These are phyloP conservation scores for Sarcophaga variegata DNA, from an alignment of 2,888 invertebrate genomes.

Conservation along the genomic window DNA sequence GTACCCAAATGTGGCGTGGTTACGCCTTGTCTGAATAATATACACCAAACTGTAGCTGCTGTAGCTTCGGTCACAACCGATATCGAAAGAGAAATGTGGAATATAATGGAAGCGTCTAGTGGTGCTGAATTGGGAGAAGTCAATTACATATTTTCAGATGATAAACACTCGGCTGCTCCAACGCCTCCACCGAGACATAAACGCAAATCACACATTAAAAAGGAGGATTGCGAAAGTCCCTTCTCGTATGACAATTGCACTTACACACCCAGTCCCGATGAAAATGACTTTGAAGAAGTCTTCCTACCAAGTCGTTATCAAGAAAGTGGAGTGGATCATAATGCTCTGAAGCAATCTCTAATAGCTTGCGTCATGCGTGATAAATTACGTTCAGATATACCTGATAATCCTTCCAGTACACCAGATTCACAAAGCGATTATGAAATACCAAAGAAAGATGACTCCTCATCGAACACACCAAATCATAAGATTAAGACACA, in stretches of 20 bases:
- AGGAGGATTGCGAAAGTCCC: conserved; percentile 74
- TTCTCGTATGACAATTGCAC: conserved; percentile 79
- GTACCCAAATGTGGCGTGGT: conserved; percentile 76
- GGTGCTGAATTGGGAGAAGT: conserved; percentile 78
- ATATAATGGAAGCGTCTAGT: conserved; percentile 83
- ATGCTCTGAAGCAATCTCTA: conserved; percentile 72
- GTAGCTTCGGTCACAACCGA: conserved; percentile 81
- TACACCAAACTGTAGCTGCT: conserved; percentile 81
- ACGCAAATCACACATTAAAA: conserved; percentile 48
- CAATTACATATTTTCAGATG: conserved; percentile 74
- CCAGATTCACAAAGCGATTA: conserved; percentile 73
- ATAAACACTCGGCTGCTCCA: conserved; percentile 69
- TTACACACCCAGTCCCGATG: conserved; percentile 76
- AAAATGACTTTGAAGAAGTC: conserved; percentile 78
- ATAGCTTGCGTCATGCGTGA: conserved; percentile 75
- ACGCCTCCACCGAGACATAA: conserved; percentile 68
- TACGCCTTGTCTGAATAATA: conserved; percentile 77
- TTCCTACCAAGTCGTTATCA: conserved; percentile 73
- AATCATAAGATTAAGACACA: conserved; percentile 72
- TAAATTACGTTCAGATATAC: conserved; percentile 77
- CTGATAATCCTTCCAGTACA: conserved; percentile 72
- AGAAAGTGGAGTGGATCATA: conserved; percentile 71
- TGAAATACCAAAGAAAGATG: conserved; percentile 70
- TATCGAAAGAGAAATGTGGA: conserved; percentile 82
- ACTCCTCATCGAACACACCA: conserved; percentile 69